phyloP scores from a whole-genome alignment of 2,888 invertebrate species.

The Ophion costatus region DNA sequence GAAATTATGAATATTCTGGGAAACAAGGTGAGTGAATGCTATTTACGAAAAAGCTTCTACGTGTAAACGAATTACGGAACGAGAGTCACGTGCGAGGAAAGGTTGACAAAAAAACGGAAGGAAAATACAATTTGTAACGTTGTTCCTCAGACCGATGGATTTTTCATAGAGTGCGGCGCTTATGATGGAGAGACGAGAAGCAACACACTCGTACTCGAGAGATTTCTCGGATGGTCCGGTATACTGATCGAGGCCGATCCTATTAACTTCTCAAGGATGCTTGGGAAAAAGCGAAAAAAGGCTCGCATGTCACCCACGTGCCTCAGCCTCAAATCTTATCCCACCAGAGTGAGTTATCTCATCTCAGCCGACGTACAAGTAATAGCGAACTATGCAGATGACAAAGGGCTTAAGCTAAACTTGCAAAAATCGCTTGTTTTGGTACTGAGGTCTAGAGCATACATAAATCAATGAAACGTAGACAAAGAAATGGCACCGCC shows the following conservation, averaged over 20 bases:
- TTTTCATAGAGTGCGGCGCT: constrained; percentile 86
- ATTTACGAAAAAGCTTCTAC: neutral
- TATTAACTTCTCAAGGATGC: constrained; percentile 82
- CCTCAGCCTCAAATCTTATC: constrained; percentile 82
- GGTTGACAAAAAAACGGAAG: neutral
- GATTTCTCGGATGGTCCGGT: constrained; percentile 84
- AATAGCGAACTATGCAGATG: no score
- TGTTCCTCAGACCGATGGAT: constrained; percentile 82
- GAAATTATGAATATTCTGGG: constrained; percentile 80
- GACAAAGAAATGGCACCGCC: no score
- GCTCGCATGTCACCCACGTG: constrained; percentile 84
- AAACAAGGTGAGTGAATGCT: constrained; percentile 76
- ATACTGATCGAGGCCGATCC: constrained; percentile 85
- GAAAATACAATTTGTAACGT: constrained; percentile 16
- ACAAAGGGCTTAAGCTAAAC: no score
- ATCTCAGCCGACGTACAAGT: no score
- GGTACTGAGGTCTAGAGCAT: no score
- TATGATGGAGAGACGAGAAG: constrained; percentile 85
- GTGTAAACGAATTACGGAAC: no score
- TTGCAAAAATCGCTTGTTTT: no score
- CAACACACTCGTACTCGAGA: constrained; percentile 85
- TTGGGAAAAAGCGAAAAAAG: constrained; percentile 82
- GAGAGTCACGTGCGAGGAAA: neutral
- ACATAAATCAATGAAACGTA: no score
- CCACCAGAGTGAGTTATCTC: constrained; percentile 79